Evolutionary conservation across 2,888 invertebrate species (phyloP).

Genomic region (Notodonta ziczac): DNA sequence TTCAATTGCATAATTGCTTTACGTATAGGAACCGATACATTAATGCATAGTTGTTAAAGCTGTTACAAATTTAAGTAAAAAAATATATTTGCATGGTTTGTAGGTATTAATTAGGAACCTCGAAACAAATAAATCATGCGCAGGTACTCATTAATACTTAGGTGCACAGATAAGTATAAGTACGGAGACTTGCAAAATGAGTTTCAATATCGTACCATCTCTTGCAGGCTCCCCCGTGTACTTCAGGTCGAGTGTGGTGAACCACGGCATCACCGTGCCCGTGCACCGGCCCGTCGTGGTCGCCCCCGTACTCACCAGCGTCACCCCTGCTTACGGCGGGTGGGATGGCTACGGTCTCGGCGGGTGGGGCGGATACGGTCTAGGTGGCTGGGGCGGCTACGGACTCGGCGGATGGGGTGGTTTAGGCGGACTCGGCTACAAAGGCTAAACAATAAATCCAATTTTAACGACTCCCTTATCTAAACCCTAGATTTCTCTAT

Average conservation of each 20-base stretch:
- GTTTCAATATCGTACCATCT: conserved; percentile 22
- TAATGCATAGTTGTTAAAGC: no score
- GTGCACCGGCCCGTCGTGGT: conserved; percentile 31
- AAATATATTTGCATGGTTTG: no score
- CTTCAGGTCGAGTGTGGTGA: conserved; percentile 56
- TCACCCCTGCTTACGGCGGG: conserved; percentile 24
- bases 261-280: conserved; percentile 62
- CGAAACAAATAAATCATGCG: no score
- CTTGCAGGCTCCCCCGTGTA: conserved; percentile 41
- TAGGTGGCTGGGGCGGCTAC: conserved; percentile 24
- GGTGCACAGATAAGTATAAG: background rate
- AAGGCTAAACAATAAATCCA: conserved; percentile 23
- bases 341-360: conserved; percentile 9
- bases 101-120: no score
- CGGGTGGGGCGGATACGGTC: conserved; percentile 21
- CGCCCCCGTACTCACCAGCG: conserved; percentile 40
- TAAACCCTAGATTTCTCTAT: conserved; percentile 12
- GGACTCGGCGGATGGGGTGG: conserved; percentile 29
- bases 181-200: conserved; percentile 4
- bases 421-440: conserved; percentile 30
- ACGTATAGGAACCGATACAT: no score
- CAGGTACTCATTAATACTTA: conserved; percentile 12
- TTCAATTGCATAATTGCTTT: no score
- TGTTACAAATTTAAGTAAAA: no score
- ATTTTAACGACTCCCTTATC: background rate